A percentile compares a stretch with the other conserved stretches of the same genome.
These are phyloP conservation scores for Formica aserva DNA, from an alignment of 2,888 invertebrate species.

Conservation along the genomic window DNA sequence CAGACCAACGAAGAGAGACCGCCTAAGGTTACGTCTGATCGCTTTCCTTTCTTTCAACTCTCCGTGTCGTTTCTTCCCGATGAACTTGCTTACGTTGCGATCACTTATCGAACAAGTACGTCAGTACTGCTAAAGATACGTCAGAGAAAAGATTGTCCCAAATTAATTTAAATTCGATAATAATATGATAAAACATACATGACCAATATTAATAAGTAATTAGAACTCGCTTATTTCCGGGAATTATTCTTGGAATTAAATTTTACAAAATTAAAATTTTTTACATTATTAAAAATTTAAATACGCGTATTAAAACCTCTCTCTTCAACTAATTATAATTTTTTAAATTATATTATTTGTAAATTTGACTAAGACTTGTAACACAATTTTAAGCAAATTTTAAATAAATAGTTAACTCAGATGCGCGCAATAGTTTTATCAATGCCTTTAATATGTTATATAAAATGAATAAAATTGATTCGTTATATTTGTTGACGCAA, in stretches of 20 bases:
- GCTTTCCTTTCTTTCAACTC: constrained; percentile 68
- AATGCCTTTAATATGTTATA: neutral
- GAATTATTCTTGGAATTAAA: neutral
- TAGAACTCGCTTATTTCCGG: neutral
- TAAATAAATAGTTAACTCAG: neutral
- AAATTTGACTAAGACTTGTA: neutral
- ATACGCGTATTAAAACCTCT: neutral
- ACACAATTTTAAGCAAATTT: neutral
- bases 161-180: neutral
- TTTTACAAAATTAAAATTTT: neutral
- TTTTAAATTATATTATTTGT: neutral
- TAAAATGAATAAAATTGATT: neutral
- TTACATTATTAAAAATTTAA: neutral
- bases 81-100: constrained; percentile 63
- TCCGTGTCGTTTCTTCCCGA: constrained; percentile 58
- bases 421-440: neutral
- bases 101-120: constrained; percentile 14
- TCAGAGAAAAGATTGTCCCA: too few species aligned
- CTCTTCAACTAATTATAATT: neutral
- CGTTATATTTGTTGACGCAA: neutral
- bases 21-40: constrained; percentile 63
- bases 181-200: neutral
- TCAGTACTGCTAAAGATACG: neutral
- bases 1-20: constrained; percentile 39
- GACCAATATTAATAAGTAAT: neutral